Conservation (phyloP, 1,140 invertebrate genomes). For the Drosophila punjabiensis region DNA sequence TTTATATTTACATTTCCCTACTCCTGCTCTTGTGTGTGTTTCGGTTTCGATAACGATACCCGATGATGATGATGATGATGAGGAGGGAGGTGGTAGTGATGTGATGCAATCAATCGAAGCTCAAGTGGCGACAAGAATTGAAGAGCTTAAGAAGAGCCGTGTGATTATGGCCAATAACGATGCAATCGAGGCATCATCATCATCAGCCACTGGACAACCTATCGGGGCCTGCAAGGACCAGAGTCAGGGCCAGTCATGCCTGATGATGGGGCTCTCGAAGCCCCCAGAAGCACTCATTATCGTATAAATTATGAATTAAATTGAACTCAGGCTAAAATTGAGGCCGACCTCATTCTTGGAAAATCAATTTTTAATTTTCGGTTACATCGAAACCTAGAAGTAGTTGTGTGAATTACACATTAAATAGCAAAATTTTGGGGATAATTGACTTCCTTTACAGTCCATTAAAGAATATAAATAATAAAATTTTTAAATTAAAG, state of each 20-base stretch:
- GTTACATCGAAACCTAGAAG: not conserved
- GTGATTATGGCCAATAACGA: constrained; percentile 41
- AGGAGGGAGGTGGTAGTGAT: no score
- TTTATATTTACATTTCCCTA: constrained; percentile 16
- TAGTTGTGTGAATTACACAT: not conserved
- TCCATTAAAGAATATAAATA: not conserved
- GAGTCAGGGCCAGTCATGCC: constrained; percentile 21
- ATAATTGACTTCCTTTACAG: not conserved
- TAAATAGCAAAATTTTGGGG: not conserved
- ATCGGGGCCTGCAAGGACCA: not conserved
- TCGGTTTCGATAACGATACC: not conserved
- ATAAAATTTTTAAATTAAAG: not conserved
- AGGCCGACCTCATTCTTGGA: not conserved
- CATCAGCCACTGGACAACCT: constrained; percentile 24
- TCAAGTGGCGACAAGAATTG: constrained; percentile 39
- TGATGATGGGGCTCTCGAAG: constrained; percentile 2
- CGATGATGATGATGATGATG: not conserved
- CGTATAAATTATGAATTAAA: constrained; percentile 11
- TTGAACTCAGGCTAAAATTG: not conserved
- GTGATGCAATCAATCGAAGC: constrained; percentile 39
- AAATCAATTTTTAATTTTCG: constrained; percentile 7
- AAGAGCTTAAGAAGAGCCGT: not conserved
- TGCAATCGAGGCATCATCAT: constrained; percentile 24
- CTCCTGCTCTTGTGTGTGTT: not conserved
- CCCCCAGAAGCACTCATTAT: constrained; percentile 6